Evolutionary conservation across 2,113 vertebrate species (phyloP).

Genomic region (Leucopsar rothschildi): DNA sequence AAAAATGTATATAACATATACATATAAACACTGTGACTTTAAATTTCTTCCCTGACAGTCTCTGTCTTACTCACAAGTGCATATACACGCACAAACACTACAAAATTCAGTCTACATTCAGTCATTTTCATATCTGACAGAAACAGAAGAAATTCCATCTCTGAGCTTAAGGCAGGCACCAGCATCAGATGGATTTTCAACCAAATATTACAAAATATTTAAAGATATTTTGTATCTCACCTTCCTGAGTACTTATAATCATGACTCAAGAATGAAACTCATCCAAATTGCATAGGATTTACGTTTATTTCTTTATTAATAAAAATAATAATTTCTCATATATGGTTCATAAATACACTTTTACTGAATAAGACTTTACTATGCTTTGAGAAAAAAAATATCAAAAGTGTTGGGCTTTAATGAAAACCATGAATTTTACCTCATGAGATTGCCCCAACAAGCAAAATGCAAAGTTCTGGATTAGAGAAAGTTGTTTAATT

Average conservation of each 20-base stretch:
- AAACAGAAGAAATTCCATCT: not conserved
- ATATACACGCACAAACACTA: not conserved
- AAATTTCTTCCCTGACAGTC: not conserved
- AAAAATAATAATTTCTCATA: not conserved
- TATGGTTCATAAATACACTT: not conserved
- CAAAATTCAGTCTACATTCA: not conserved
- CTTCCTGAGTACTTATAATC: not conserved
- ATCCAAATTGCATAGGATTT: not conserved
- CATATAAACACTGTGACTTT: not conserved
- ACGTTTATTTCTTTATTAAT: not conserved
- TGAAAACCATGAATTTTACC: not conserved
- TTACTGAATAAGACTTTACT: not conserved
- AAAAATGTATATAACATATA: not conserved
- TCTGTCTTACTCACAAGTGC: not conserved
- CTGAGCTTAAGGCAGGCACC: not conserved
- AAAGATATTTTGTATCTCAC: not conserved
- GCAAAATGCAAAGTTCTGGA: not conserved
- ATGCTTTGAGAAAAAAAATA: not conserved
- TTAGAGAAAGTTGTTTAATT: constrained; percentile 14
- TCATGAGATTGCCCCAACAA: not conserved
- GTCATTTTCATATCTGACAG: not conserved
- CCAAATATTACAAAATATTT: constrained; percentile 25
- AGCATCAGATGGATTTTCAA: constrained; percentile 1
- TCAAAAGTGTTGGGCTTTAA: not conserved
- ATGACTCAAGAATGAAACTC: not conserved